Percentiles rank a stretch among this genome's conserved stretches.
Conservation (phyloP, 2,888 invertebrate species). For the Lampropteryx suffumata region DNA sequence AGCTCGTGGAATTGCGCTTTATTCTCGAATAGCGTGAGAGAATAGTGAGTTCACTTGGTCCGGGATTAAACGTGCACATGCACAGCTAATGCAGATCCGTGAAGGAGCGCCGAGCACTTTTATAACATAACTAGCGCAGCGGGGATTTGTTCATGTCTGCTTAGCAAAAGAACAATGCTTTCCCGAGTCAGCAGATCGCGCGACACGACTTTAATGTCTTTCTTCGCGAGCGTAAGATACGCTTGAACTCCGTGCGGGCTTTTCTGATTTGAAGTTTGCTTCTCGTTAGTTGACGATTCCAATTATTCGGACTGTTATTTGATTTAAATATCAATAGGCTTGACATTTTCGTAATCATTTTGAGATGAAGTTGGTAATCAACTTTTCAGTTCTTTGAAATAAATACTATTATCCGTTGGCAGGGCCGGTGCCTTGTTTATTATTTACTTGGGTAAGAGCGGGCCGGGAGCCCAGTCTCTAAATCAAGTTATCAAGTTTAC, state of each 20-base stretch:
- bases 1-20: conserved; percentile 28
- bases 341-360: conserved; percentile 13
- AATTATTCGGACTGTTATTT: conserved; percentile 1
- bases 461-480: conserved; percentile 39
- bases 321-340: background rate
- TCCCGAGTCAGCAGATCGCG: conserved; percentile 32
- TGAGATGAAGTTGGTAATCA: conserved; percentile 19
- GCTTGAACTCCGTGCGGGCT: conserved; percentile 13
- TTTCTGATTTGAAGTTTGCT: conserved; percentile 13
- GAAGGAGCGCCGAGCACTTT: conserved; percentile 40
- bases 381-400: conserved; percentile 21
- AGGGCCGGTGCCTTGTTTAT: conserved; percentile 47
- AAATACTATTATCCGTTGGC: conserved; percentile 31
- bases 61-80: conserved; percentile 46
- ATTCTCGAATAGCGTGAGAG: conserved; percentile 19
- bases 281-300: conserved; percentile 1
- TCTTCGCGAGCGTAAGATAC: conserved; percentile 19
- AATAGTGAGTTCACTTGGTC: conserved; percentile 27
- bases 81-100: conserved; percentile 42
- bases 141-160: conserved; percentile 41
- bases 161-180: conserved; percentile 45
- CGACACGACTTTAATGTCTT: conserved; percentile 30
- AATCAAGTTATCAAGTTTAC: conserved; percentile 70
- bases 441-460: conserved; percentile 51
- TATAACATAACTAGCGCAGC: conserved; percentile 34